Percentiles rank a stretch among this genome's conserved stretches.
These are phyloP conservation scores for Aphis gossypii DNA, from an alignment of 1,140 invertebrate genomes.

Conservation along the genomic window DNA sequence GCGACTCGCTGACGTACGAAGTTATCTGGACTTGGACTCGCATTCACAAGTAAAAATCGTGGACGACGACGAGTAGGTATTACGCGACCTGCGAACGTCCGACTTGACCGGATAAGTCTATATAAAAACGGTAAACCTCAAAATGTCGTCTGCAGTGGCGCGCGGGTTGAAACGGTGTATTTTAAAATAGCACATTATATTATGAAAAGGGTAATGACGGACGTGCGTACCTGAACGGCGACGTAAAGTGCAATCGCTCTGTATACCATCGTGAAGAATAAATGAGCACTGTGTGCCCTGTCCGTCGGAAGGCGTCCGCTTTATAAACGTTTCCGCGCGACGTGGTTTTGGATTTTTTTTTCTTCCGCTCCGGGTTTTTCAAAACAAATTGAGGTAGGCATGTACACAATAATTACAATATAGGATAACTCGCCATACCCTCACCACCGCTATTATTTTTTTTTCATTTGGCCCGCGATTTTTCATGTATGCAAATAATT, in stretches of 20 bases:
- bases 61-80: no score
- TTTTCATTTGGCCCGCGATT: background rate
- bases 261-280: slow-evolving; percentile 12
- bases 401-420: no score
- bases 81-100: background rate
- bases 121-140: no score
- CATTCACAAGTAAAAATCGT: no score
- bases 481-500: background rate
- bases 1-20: background rate
- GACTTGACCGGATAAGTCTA: no score
- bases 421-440: background rate
- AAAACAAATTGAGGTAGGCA: background rate
- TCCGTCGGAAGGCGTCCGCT: background rate
- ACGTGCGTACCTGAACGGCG: slow-evolving; percentile 8
- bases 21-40: background rate
- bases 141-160: background rate
- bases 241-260: slow-evolving; percentile 19
- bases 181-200: background rate
- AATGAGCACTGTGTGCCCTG: background rate
- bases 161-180: background rate
- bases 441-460: background rate
- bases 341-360: background rate
- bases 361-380: background rate
- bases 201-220: no score
- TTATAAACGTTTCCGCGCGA: slow-evolving; percentile 13